These are phyloP conservation scores for Drosophila pruinosa DNA, from an alignment of 1,140 invertebrate species.

Conservation along the genomic window DNA sequence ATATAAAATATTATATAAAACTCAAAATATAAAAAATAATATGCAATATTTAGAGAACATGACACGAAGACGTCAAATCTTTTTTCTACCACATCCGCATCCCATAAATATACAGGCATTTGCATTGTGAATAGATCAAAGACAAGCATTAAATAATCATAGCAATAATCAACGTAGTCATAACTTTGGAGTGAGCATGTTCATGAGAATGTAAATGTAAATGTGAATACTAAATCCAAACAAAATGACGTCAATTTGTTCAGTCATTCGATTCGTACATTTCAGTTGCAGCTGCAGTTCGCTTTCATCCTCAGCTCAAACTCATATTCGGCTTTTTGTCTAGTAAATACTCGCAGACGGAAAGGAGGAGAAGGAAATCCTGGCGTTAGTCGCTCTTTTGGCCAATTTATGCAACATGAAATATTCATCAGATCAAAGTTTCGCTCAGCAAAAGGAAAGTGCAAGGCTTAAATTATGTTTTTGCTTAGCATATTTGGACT, in stretches of 20 bases:
- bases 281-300: slow-evolving; percentile 8
- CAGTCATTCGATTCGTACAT: slow-evolving; percentile 23
- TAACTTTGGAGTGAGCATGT: neutral
- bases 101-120: too few species aligned
- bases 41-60: too few species aligned
- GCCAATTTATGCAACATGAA: slow-evolving; percentile 46
- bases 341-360: neutral
- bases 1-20: neutral
- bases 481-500: slow-evolving; percentile 8
- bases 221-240: slow-evolving; percentile 3
- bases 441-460: neutral
- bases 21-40: neutral
- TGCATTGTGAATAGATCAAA: slow-evolving; percentile 9
- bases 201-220: neutral
- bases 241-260: slow-evolving; percentile 39
- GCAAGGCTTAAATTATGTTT: slow-evolving; percentile 13
- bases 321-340: slow-evolving; percentile 17
- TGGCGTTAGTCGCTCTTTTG: slow-evolving; percentile 3
- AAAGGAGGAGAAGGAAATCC: neutral
- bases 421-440: slow-evolving; percentile 39
- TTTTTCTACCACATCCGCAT: too few species aligned
- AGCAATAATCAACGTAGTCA: slow-evolving; percentile 9
- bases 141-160: slow-evolving; percentile 15
- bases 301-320: neutral
- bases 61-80: too few species aligned